Evolutionary conservation across 23 tunicate genomes (phyloP), one percentile per base, ranked within the genome.

Genomic region (Clavelina lepadiformis): DNA sequence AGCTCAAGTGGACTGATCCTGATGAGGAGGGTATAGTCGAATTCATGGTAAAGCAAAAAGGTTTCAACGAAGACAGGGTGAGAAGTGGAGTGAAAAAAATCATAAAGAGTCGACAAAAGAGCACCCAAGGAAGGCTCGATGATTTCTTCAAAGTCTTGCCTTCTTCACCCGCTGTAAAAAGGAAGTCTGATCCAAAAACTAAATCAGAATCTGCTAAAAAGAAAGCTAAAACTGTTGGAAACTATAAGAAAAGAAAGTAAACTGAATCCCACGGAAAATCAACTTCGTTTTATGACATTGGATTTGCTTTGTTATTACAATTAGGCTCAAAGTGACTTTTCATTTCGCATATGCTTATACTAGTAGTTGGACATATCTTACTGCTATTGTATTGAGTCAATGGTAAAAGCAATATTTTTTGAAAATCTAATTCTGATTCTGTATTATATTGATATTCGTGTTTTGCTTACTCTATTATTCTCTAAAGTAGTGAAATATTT

Each of bases 61-160:
- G 98, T 2, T 91, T 91, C 58, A 83, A 72, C 67, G 98, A 91
- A 69, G 98, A 91, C 37, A 47, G 98, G 65, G 77, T 91, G 47
- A 50, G 98, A 22, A 79, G 63, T 78, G 98, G 93, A 24, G 46
- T 84, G 22, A 84, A 93, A 61, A 83, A 79, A 63, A 69, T 93
- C 5, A 35, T 52, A 2, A 84, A 84, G 28, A 73, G 82, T 56
- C 44, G 85, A 47, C 72, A 79, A 38, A 75, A 83, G 37, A 82
- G 88, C 55, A 75, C 88, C 1, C 97, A 89, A 51, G 98, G 98
- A 24, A 75, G 98, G 15, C 57, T 93, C 58, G 98, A 93, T 78
- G 98, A 93, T 47, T 93, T 93, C 58, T 93, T 93, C 59, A 93
- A 84, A 69, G 75, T 78, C 28, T 28, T 63, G 47, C 71, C 91